Percentiles rank a stretch among this genome's conserved stretches.
These are phyloP conservation scores for Caenorhabditis plicata DNA, from an alignment of 2,888 invertebrate genomes.

Conservation along the genomic window DNA sequence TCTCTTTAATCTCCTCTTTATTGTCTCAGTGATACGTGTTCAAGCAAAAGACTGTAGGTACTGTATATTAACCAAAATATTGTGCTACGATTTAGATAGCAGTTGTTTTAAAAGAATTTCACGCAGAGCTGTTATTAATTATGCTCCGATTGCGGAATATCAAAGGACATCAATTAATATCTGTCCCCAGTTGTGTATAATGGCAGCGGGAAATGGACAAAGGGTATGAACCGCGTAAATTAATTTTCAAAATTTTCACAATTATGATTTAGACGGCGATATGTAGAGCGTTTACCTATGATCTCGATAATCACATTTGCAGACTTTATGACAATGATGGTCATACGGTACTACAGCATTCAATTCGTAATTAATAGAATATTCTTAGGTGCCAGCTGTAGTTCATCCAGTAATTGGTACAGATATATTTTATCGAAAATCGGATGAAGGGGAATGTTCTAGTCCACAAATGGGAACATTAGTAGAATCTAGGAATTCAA, in stretches of 20 bases:
- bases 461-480: too few relatives aligned
- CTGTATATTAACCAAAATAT: too few relatives aligned
- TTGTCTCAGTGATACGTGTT: too few relatives aligned
- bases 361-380: not conserved
- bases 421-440: conserved; percentile 55
- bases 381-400: conserved; percentile 51
- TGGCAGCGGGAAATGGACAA: conserved; percentile 40
- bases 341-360: conserved; percentile 23
- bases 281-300: conserved; percentile 59
- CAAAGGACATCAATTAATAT: conserved; percentile 48
- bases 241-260: not conserved
- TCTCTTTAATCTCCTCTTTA: too few relatives aligned
- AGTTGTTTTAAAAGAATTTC: conserved; percentile 52
- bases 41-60: too few relatives aligned
- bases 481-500: too few relatives aligned
- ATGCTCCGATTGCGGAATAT: conserved; percentile 56
- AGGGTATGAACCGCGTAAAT: conserved; percentile 9
- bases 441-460: conserved; percentile 53
- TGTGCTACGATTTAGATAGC: conserved; percentile 49
- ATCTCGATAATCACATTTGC: conserved; percentile 55
- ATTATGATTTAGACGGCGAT: not conserved
- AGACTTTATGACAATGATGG: conserved; percentile 60
- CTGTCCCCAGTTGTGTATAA: conserved; percentile 50
- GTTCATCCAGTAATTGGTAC: conserved; percentile 59
- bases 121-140: conserved; percentile 57